phyloP scores from a whole-genome alignment of 92 coral and sea anemone genomes.

The Porites rus region DNA sequence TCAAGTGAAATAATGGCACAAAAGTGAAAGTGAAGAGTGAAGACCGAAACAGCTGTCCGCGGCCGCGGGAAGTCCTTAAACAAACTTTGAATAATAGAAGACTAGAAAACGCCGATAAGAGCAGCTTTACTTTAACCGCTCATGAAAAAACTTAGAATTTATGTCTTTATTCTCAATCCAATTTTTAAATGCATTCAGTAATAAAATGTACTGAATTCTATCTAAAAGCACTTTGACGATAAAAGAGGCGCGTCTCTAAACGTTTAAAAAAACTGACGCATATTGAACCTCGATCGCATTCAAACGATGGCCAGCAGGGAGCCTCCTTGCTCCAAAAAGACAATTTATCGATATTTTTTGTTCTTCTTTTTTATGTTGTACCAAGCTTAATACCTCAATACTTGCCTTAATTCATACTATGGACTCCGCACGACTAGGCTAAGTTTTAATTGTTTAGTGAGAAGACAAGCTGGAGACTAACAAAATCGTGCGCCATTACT shows the following conservation, averaged over 20 bases:
- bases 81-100: not conserved
- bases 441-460: not conserved
- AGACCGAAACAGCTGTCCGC: no score
- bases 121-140: constrained; percentile 9
- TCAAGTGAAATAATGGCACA: not conserved
- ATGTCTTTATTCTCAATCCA: not conserved
- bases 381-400: not conserved
- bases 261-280: not conserved
- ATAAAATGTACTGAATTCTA: not conserved
- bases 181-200: not conserved
- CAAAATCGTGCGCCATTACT: not conserved
- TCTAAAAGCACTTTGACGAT: constrained; percentile 1
- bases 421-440: not conserved
- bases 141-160: not conserved
- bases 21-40: no score
- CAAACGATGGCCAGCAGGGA: not conserved
- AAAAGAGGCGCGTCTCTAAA: not conserved
- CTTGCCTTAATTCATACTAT: not conserved
- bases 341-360: not conserved
- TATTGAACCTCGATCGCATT: not conserved
- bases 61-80: not conserved
- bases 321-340: not conserved
- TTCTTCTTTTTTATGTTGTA: not conserved
- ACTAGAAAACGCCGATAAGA: not conserved
- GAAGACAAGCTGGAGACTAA: not conserved